phyloP scores from a whole-genome alignment of 1,140 invertebrate species.

The Bombus terrestris region DNA sequence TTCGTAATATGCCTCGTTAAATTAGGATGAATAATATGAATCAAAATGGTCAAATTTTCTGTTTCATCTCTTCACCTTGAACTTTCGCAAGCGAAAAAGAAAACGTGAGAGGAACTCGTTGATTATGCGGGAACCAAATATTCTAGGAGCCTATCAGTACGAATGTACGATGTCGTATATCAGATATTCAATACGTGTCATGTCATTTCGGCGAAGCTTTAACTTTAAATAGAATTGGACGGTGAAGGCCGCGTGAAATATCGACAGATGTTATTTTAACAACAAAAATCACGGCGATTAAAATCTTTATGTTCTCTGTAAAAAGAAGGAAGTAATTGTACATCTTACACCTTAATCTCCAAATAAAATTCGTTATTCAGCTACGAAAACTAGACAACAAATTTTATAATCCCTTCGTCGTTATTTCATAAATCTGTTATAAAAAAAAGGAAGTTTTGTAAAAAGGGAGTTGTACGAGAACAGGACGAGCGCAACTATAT shows the following conservation, averaged over 20 bases:
- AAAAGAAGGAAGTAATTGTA: background rate
- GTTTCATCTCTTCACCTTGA: background rate
- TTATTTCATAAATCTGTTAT: background rate
- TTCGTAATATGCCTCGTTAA: accelerated
- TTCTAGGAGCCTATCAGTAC: background rate
- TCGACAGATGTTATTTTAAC: background rate
- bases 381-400: too few relatives aligned
- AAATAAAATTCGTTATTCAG: background rate
- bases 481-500: background rate
- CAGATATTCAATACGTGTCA: conserved; percentile 18
- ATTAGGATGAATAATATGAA: background rate
- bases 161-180: background rate
- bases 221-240: background rate
- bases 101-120: background rate
- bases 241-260: background rate
- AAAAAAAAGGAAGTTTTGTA: background rate
- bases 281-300: background rate
- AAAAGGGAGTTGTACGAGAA: background rate
- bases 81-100: background rate
- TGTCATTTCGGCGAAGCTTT: background rate
- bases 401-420: too few relatives aligned
- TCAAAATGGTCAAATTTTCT: background rate
- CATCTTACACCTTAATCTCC: too few relatives aligned
- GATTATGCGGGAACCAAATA: conserved; percentile 17
- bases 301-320: background rate